These are phyloP conservation scores for Tachysurus vachellii DNA, from an alignment of 2,113 vertebrate species.

Conservation along the genomic window DNA sequence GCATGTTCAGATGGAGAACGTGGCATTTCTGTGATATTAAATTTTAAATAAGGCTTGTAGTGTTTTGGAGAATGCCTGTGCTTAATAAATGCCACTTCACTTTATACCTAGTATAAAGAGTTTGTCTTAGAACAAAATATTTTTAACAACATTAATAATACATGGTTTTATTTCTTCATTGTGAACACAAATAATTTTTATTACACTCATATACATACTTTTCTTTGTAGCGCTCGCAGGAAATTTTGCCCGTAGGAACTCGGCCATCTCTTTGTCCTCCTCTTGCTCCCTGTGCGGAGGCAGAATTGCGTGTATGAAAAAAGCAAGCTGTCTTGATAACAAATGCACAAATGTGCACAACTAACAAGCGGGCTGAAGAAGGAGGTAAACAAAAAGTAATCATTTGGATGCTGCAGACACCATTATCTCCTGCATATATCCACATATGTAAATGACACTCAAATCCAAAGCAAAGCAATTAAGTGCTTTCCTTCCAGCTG, in stretches of 20 bases:
- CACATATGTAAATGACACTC: constrained; percentile 24
- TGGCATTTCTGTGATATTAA: background rate
- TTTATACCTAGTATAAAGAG: background rate
- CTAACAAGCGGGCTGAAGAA: background rate
- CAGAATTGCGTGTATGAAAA: constrained; percentile 33
- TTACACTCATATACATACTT: constrained; percentile 62
- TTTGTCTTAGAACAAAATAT: background rate
- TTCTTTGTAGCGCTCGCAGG: constrained; percentile 72
- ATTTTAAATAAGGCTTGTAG: background rate
- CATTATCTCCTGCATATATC: constrained; percentile 3
- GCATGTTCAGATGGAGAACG: background rate
- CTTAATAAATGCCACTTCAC: background rate
- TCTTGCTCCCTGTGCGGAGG: constrained; percentile 78
- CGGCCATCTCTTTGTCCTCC: constrained; percentile 87
- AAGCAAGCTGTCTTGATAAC: background rate
- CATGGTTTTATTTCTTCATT: background rate
- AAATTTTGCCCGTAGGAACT: constrained; percentile 81
- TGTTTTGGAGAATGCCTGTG: background rate
- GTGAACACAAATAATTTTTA: background rate
- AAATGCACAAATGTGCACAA: constrained; percentile 16
- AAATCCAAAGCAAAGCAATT: constrained; percentile 20
- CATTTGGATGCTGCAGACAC: background rate
- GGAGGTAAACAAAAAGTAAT: constrained; percentile 1
- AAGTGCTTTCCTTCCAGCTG: background rate
- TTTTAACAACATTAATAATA: constrained; percentile 5